These are phyloP conservation scores for Steinernema hermaphroditum DNA, from an alignment of 2,888 invertebrate species.

Conservation along the genomic window DNA sequence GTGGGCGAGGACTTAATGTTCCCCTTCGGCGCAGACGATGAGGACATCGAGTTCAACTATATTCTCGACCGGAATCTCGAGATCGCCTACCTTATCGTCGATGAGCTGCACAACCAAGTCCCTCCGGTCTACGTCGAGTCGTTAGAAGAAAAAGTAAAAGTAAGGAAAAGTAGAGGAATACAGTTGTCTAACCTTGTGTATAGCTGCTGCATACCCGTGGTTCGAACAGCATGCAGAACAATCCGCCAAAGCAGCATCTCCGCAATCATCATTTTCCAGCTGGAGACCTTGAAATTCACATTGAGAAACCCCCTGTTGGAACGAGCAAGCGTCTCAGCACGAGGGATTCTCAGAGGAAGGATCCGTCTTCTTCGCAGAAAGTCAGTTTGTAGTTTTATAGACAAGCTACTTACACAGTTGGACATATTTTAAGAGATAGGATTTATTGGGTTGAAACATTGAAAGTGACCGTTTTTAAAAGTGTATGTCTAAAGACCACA, in stretches of 20 bases:
- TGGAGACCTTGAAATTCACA: slow-evolving; percentile 32
- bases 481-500: too few relatives aligned
- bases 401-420: too few relatives aligned
- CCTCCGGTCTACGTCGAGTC: slow-evolving; percentile 58
- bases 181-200: slow-evolving; percentile 3
- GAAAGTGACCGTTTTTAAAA: too few relatives aligned
- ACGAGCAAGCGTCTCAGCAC: slow-evolving; percentile 14
- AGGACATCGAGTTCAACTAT: slow-evolving; percentile 61
- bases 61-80: slow-evolving; percentile 59
- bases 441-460: too few relatives aligned
- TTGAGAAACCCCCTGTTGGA: background rate
- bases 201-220: slow-evolving; percentile 54
- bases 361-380: background rate
- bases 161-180: slow-evolving; percentile 21
- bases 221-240: slow-evolving; percentile 47
- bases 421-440: too few relatives aligned
- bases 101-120: slow-evolving; percentile 58
- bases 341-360: background rate
- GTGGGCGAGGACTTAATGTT: slow-evolving; percentile 58
- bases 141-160: slow-evolving; percentile 50
- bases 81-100: slow-evolving; percentile 55
- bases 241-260: slow-evolving; percentile 57
- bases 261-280: slow-evolving; percentile 49
- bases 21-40: slow-evolving; percentile 60
- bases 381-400: background rate